Conservation (phyloP, 2,113 vertebrate species). For the Labeo rohita region DNA sequence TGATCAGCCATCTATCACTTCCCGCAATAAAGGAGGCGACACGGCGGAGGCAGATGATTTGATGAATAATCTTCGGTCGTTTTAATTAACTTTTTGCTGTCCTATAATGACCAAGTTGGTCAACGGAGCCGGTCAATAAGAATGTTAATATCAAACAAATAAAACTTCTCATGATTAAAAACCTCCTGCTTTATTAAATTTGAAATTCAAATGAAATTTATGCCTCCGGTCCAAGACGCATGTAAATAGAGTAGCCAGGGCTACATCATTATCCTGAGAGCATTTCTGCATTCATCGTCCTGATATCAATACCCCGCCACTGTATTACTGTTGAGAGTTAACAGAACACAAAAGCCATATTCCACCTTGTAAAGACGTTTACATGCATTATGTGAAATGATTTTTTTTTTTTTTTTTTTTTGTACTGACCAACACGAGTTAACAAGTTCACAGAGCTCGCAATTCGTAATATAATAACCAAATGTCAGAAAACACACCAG, state of each 20-base stretch:
- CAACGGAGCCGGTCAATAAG: conserved; percentile 99
- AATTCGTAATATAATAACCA: neutral
- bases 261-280: conserved; percentile 78
- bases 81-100: conserved; percentile 99
- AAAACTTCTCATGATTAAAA: conserved; percentile 99
- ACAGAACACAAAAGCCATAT: conserved; percentile 10
- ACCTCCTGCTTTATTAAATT: conserved; percentile 99
- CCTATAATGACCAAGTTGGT: conserved; percentile 99
- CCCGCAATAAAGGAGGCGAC: conserved; percentile 97
- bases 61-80: conserved; percentile 99
- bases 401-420: neutral
- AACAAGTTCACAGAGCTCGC: neutral
- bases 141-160: conserved; percentile 99
- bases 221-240: conserved; percentile 89
- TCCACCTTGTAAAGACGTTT: conserved; percentile 10
- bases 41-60: conserved; percentile 98
- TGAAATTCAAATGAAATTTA: conserved; percentile 99
- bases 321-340: conserved; percentile 31
- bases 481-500: neutral
- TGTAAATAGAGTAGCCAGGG: conserved; percentile 84
- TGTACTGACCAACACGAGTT: neutral
- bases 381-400: neutral
- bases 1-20: conserved; percentile 94
- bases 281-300: conserved; percentile 49
- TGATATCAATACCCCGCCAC: conserved; percentile 42